Evolutionary conservation across 2,888 invertebrate species (phyloP), one percentile per base, ranked within the genome.

Genomic region (Sminthurinus aureus): DNA sequence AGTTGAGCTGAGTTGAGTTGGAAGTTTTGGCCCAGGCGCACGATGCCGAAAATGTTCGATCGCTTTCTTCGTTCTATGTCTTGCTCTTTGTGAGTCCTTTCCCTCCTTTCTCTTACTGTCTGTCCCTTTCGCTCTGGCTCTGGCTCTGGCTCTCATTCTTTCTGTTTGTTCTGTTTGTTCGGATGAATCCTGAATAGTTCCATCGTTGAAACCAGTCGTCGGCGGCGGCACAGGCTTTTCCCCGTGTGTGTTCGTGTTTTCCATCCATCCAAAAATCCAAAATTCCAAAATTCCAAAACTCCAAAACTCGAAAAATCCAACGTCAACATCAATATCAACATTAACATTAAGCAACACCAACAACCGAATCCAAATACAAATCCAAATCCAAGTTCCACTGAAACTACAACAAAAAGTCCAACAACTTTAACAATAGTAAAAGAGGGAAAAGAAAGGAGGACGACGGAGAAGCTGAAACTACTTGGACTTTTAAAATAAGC

Each of bases 1-100:
- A 20, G 71, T 74, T 11, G 24, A 12, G 11, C 12, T 11, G n/a
- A n/a, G n/a, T n/a, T n/a, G 69, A 69, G 83, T 83, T 38, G 66
- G 83, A 83, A 78, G 83, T 38, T 38, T 38, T 38, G 38, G 38
- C 15, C 58, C 58, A 13, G 83, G 83, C 83, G 83, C 83, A 83
- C 71, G 82, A 83, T 83, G 83, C 78, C 69, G 78, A 83, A 83
- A 82, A 71, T 78, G 73, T 83, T 83, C 83, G 83, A 83, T 83
- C 78, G 78, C 77, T 77, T 50, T 52, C 78, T 71, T 64, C 38
- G 38, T 38, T 38, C 38, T 6, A 38, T 38, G 38, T 38, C 38
- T 38, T 38, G 38, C 38, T 38, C 38, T 38, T 38, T 38, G 38
- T 38, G 38, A 38, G 38, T 38, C 38, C 38, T 38, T 38, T 38